Percentiles rank a stretch among this genome's conserved stretches.
phyloP scores from a whole-genome alignment of 2,797 vertebrate genomes.

The Acropternis orthonyx region DNA sequence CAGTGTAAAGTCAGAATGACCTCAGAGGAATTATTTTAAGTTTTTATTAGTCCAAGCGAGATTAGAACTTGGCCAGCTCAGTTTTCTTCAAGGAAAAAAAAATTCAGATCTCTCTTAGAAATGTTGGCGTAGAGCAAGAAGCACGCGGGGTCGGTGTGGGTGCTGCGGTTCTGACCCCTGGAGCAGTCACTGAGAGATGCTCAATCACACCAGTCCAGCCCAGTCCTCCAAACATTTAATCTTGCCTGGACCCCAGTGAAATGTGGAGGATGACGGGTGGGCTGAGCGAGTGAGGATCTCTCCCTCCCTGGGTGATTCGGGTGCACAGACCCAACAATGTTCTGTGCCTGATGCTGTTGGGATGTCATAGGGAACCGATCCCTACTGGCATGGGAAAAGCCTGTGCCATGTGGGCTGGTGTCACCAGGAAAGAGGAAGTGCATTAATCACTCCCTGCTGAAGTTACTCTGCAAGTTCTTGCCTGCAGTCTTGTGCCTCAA shows the following conservation, averaged over 20 bases:
- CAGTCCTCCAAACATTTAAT: neutral
- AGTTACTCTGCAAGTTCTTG: neutral
- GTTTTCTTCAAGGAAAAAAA: neutral
- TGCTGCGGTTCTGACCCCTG: neutral
- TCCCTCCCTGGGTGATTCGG: neutral
- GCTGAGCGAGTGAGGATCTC: neutral
- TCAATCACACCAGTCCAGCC: neutral
- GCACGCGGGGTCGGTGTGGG: rapidly evolving
- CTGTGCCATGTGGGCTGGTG: neutral
- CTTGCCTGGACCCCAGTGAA: neutral
- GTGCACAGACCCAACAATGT: rapidly evolving
- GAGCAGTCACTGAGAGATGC: rapidly evolving
- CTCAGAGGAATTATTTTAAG: slow-evolving; percentile 35
- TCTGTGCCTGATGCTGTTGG: neutral
- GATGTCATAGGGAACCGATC: neutral
- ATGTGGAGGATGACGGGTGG: neutral
- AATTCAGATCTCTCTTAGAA: neutral
- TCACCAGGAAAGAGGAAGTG: neutral
- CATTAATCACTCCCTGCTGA: neutral
- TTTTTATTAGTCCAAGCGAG: neutral
- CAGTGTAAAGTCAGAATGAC: neutral
- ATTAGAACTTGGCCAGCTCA: neutral
- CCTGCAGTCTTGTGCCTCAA: neutral
- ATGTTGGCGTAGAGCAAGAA: neutral
- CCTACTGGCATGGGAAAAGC: neutral